Conservation (phyloP, 2,888 invertebrate genomes). For the Lutraria lutraria region DNA sequence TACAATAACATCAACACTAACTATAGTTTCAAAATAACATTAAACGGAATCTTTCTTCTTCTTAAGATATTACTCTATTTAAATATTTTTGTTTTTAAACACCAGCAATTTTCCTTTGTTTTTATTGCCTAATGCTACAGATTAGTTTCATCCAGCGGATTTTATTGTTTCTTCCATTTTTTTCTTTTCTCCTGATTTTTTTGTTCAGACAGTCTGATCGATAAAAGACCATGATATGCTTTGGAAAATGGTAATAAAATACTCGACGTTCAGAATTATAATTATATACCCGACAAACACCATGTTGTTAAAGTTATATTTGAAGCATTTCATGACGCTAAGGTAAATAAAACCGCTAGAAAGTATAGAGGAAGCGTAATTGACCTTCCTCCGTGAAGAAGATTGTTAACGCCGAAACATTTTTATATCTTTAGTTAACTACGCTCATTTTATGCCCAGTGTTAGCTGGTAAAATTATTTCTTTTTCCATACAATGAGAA, state of each 20-base stretch:
- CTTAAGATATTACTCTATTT: not conserved
- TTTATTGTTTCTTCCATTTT: slow-evolving; percentile 16
- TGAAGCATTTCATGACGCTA: slow-evolving; percentile 33
- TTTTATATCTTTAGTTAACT: slow-evolving; percentile 23
- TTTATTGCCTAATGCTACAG: not conserved
- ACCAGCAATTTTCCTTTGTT: not conserved
- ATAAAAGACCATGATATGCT: not conserved
- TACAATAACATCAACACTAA: not conserved
- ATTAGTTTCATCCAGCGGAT: not conserved
- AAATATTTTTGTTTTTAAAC: not conserved
- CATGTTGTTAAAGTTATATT: slow-evolving; percentile 38
- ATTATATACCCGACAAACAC: slow-evolving; percentile 27
- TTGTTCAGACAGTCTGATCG: not conserved
- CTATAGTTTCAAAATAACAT: not conserved
- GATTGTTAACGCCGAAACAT: slow-evolving; percentile 9
- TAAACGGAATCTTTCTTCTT: not conserved
- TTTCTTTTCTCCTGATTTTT: not conserved
- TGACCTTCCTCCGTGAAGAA: slow-evolving; percentile 28
- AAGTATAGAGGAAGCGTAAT: not conserved
- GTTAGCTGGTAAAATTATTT: slow-evolving; percentile 6
- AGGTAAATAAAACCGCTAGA: slow-evolving; percentile 40
- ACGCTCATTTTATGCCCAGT: slow-evolving; percentile 15
- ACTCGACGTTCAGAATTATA: slow-evolving; percentile 20
- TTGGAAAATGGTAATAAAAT: slow-evolving; percentile 24
- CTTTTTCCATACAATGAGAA: slow-evolving; percentile 16